Evolutionary conservation across 2,113 vertebrate species (phyloP).

Genomic region (Phaethornis superciliosus): DNA sequence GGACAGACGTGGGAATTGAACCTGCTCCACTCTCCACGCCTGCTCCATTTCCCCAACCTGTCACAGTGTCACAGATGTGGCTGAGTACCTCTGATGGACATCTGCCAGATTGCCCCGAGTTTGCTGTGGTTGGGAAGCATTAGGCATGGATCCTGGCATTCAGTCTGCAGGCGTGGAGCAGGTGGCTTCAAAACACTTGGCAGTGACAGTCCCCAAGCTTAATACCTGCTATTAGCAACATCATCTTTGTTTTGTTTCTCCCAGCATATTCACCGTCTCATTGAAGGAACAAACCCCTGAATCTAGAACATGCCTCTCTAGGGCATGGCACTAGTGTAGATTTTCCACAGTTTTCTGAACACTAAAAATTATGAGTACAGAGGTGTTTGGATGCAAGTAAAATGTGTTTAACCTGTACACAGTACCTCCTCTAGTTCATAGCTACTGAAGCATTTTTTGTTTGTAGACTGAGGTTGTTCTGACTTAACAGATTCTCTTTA

Average conservation of each 20-base stretch:
- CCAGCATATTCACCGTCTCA: neutral
- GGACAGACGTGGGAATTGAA: neutral
- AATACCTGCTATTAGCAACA: neutral
- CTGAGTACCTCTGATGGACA: constrained; percentile 21
- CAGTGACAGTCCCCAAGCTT: neutral
- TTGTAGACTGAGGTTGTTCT: neutral
- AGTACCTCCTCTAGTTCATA: neutral
- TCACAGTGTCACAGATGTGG: neutral
- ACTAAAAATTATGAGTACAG: neutral
- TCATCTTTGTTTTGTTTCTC: neutral
- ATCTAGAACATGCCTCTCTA: neutral
- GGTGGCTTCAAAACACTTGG: neutral
- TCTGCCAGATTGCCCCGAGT: neutral
- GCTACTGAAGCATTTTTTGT: neutral
- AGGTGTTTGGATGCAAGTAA: neutral
- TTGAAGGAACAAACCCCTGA: neutral
- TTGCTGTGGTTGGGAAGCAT: neutral
- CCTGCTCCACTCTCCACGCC: neutral
- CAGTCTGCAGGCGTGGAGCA: neutral
- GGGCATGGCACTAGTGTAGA: neutral
- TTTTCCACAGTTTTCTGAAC: neutral
- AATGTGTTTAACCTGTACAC: neutral
- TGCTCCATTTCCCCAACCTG: neutral
- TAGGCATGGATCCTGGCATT: neutral
- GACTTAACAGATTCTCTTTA: neutral